These are phyloP conservation scores for Rotaria socialis DNA, from an alignment of 2,888 invertebrate species.

Conservation along the genomic window DNA sequence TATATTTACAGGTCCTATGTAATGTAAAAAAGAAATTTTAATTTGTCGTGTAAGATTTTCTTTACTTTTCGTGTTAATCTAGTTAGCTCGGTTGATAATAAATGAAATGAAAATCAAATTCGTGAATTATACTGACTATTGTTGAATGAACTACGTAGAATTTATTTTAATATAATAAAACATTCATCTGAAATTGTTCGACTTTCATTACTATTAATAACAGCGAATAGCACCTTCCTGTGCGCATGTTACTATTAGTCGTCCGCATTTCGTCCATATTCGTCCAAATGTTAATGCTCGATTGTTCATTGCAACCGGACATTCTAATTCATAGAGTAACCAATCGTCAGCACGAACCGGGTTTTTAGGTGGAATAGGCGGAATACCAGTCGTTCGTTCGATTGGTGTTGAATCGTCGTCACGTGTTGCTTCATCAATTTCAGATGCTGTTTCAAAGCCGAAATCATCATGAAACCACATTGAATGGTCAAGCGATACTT, in stretches of 20 bases:
- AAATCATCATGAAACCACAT: slow-evolving; percentile 32
- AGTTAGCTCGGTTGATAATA: neutral
- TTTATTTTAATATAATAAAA: too few species aligned
- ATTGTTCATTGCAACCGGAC: neutral
- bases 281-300: neutral
- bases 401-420: neutral
- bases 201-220: neutral
- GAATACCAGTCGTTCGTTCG: neutral
- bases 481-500: neutral
- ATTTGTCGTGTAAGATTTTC: neutral
- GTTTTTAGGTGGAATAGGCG: neutral
- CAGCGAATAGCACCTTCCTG: neutral
- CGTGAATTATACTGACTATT: too few species aligned
- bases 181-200: neutral
- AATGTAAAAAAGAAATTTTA: neutral
- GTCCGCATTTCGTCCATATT: neutral
- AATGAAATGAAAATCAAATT: neutral
- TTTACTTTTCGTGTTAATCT: neutral
- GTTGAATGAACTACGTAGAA: too few species aligned
- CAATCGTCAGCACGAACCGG: slow-evolving; percentile 10
- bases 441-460: neutral
- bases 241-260: neutral
- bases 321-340: slow-evolving; percentile 14
- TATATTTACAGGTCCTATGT: neutral
- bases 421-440: neutral